These are phyloP conservation scores for Platanista minor DNA, from an alignment of 2,113 vertebrate species.

Conservation along the genomic window DNA sequence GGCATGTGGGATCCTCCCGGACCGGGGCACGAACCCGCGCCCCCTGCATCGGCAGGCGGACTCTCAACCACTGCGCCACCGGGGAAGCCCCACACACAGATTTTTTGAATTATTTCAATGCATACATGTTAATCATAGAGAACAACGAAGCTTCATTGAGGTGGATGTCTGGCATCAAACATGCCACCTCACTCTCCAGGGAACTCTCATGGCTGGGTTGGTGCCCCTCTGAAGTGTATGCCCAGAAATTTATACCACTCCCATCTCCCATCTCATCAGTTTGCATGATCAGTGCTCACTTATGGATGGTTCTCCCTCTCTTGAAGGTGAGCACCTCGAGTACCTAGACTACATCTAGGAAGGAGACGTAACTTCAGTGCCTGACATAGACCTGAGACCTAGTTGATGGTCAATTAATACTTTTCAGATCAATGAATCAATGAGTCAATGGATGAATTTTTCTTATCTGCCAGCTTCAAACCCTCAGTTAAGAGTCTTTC, in stretches of 20 bases:
- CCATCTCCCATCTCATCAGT: background rate
- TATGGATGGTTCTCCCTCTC: background rate
- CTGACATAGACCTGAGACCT: background rate
- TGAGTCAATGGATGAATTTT: background rate
- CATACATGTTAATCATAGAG: background rate
- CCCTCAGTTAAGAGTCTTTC: background rate
- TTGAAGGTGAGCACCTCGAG: background rate
- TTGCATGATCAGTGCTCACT: background rate
- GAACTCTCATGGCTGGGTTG: too few relatives aligned
- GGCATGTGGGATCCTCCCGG: too few relatives aligned
- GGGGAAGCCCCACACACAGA: background rate
- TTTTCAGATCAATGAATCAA: background rate
- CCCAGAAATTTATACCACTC: background rate
- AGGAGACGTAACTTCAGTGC: background rate
- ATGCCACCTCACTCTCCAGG: too few relatives aligned
- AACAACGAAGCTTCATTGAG: background rate
- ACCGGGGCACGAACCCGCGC: too few relatives aligned
- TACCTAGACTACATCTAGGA: too few relatives aligned
- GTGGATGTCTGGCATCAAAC: too few relatives aligned
- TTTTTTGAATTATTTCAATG: background rate
- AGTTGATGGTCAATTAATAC: too few relatives aligned
- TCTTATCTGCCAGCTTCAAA: background rate
- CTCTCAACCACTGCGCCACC: too few relatives aligned
- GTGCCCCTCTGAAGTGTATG: background rate
- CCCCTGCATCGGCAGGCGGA: too few relatives aligned